A percentile compares a stretch with the other conserved stretches of the same genome.
These are phyloP conservation scores for Apamea sordens DNA, from an alignment of 2,888 invertebrate species.

Conservation along the genomic window DNA sequence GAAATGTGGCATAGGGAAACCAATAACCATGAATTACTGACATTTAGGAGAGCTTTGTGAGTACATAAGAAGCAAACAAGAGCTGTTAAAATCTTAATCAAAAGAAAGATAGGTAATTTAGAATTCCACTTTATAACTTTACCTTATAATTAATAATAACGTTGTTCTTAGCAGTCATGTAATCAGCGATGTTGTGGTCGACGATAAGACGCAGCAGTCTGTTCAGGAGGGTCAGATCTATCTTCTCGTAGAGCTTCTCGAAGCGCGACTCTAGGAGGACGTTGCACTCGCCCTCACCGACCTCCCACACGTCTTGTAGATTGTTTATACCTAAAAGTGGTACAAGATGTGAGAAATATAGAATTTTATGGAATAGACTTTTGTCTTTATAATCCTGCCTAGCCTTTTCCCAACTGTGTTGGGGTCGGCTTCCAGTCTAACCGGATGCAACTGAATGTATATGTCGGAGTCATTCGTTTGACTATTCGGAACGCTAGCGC, in stretches of 20 bases:
- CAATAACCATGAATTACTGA: not conserved
- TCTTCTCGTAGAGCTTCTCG: conserved; percentile 99
- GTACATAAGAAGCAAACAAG: not conserved
- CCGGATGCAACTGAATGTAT: no score
- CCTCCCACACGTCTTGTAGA: conserved; percentile 99
- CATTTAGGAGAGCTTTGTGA: not conserved
- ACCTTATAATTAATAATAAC: conserved; percentile 99
- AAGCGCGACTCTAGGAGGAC: conserved; percentile 99
- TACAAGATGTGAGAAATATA: not conserved
- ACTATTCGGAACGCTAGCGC: no score
- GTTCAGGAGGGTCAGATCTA: conserved; percentile 99
- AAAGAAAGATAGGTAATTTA: not conserved
- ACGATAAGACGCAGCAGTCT: conserved; percentile 98
- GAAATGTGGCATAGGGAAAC: not conserved
- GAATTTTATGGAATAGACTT: not conserved
- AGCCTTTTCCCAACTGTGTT: no score
- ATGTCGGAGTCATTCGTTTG: no score
- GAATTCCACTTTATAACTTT: conserved; percentile 12
- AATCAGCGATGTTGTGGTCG: conserved; percentile 99
- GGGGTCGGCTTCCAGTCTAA: no score
- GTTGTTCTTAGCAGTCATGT: conserved; percentile 99
- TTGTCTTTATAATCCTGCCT: not conserved
- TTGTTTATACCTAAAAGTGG: conserved; percentile 95
- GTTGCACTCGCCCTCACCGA: conserved; percentile 99
- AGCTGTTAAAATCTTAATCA: not conserved